Conservation (phyloP, 2,113 vertebrate species). For the Ophiodon elongatus region DNA sequence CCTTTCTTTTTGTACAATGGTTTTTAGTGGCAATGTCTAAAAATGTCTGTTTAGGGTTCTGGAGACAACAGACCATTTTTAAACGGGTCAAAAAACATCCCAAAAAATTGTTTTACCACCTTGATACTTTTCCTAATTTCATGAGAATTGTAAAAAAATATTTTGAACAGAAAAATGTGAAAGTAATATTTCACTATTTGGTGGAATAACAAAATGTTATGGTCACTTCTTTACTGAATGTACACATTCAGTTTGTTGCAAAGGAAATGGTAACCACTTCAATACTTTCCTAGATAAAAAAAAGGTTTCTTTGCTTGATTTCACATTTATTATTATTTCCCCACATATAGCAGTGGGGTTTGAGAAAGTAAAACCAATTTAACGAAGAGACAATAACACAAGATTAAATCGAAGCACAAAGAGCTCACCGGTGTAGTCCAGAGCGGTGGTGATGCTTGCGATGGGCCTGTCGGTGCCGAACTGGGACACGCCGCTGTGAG, state of each 20-base stretch:
- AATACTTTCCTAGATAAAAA: not conserved
- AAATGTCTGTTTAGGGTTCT: not conserved
- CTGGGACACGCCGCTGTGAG: conserved; percentile 89
- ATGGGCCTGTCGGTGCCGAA: conserved; percentile 79
- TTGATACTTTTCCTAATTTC: not conserved
- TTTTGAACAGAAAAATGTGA: not conserved
- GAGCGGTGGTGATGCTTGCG: conserved; percentile 83
- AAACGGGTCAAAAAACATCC: not conserved
- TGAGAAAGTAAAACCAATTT: not conserved
- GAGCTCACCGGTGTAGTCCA: conserved; percentile 91
- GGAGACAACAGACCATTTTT: not conserved
- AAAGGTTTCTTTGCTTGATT: not conserved
- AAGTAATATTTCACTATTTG: not conserved
- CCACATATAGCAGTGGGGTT: not conserved
- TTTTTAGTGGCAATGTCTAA: conserved; percentile 19
- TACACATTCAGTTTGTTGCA: not conserved
- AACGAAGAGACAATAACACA: not conserved
- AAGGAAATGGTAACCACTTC: not conserved
- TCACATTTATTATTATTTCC: not conserved
- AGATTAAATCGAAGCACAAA: not conserved
- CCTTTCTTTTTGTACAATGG: not conserved
- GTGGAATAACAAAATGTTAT: not conserved
- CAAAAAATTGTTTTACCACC: not conserved
- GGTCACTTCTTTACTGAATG: not conserved
- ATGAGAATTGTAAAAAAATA: no score